Conservation (phyloP, 2,797 vertebrate species). For the Lithobates pipiens region DNA sequence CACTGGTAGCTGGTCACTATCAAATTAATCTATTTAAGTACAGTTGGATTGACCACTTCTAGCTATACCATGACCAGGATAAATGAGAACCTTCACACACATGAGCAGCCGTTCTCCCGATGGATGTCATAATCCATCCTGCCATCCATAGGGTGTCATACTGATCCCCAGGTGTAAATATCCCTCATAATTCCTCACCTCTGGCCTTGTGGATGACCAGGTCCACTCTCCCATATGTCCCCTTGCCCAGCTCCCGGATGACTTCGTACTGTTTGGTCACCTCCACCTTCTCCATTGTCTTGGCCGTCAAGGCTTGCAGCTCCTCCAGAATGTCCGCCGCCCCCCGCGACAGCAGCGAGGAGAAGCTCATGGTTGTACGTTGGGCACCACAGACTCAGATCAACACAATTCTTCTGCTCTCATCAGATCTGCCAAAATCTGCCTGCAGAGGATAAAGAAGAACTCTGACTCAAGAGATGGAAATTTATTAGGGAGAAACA, state of each 20-base stretch:
- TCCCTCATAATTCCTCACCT: slow-evolving; percentile 71
- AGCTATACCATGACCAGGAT: too few relatives aligned
- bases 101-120: too few relatives aligned
- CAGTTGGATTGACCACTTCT: too few relatives aligned
- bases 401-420: neutral
- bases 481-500: too few relatives aligned
- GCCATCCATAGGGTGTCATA: too few relatives aligned
- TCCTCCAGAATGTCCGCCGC: slow-evolving; percentile 84
- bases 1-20: too few relatives aligned
- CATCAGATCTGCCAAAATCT: slow-evolving; percentile 12
- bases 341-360: slow-evolving; percentile 72
- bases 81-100: too few relatives aligned
- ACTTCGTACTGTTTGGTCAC: slow-evolving; percentile 85
- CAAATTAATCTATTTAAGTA: too few relatives aligned
- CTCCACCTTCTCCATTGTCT: slow-evolving; percentile 83
- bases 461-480: too few relatives aligned
- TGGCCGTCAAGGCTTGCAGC: slow-evolving; percentile 82
- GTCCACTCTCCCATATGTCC: slow-evolving; percentile 87
- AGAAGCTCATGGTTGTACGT: slow-evolving; percentile 72
- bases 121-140: too few relatives aligned
- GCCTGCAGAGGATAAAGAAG: too few relatives aligned
- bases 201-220: slow-evolving; percentile 84
- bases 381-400: neutral
- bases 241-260: slow-evolving; percentile 84
- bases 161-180: too few relatives aligned